Conservation (phyloP, 2,113 vertebrate genomes). For the Bucco capensis region DNA sequence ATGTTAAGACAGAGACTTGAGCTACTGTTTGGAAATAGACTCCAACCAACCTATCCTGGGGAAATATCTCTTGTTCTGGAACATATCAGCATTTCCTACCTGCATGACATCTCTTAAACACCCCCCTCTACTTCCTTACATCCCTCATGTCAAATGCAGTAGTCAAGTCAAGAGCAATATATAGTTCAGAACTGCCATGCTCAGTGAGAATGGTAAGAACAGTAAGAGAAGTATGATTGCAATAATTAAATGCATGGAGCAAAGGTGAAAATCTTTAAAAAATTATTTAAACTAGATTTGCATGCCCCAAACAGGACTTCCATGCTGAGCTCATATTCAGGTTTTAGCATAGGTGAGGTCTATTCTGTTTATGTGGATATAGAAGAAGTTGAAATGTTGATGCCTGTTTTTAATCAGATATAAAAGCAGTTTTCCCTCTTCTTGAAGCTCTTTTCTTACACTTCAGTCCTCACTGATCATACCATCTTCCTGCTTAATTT, state of each 20-base stretch:
- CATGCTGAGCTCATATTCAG: background rate
- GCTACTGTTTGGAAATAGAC: constrained; percentile 16
- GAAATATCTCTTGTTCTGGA: constrained; percentile 30
- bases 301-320: background rate
- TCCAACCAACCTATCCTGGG: background rate
- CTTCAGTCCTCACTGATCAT: background rate
- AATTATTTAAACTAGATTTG: background rate
- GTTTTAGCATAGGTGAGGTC: background rate
- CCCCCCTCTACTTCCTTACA: background rate
- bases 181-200: background rate
- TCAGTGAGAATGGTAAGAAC: background rate
- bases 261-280: background rate
- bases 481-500: background rate
- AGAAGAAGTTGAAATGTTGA: background rate
- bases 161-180: background rate
- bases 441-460: background rate
- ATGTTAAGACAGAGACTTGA: background rate
- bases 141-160: background rate
- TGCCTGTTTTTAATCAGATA: background rate
- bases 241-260: background rate
- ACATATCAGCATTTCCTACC: background rate
- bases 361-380: background rate
- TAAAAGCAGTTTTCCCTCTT: background rate
- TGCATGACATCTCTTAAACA: background rate
- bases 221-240: background rate